Evolutionary conservation across 2,797 vertebrate species (phyloP).

Genomic region (Macropodus opercularis): DNA sequence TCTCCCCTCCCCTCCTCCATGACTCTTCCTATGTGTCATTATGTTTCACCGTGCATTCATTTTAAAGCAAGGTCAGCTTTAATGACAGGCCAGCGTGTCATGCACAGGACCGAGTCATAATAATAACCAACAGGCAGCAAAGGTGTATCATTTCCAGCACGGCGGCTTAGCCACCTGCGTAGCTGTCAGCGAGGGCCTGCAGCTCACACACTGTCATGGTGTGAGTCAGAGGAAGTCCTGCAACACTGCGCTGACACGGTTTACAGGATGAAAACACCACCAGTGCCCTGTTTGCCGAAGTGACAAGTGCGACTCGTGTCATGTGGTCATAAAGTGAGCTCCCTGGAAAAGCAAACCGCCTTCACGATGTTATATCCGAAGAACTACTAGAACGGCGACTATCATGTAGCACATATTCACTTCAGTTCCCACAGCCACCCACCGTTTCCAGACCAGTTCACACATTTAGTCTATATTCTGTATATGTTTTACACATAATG

Average conservation of each 20-base stretch:
- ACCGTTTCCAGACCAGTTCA: constrained; percentile 31
- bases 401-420: too few species aligned
- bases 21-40: constrained; percentile 34
- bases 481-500: constrained; percentile 19
- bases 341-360: constrained; percentile 4
- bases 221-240: constrained; percentile 64
- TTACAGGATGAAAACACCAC: constrained; percentile 46
- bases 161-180: constrained; percentile 33
- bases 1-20: constrained; percentile 10
- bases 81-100: constrained; percentile 54
- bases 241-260: constrained; percentile 48
- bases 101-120: constrained; percentile 59
- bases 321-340: constrained; percentile 20
- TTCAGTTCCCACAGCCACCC: constrained; percentile 32
- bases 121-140: constrained; percentile 54
- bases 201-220: constrained; percentile 59
- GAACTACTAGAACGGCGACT: not conserved
- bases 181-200: constrained; percentile 50
- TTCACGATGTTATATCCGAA: constrained; percentile 3
- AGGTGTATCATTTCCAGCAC: constrained; percentile 62
- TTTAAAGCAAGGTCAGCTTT: constrained; percentile 67
- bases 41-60: constrained; percentile 51
- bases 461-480: constrained; percentile 32
- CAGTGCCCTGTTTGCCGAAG: constrained; percentile 34
- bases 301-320: constrained; percentile 33